phyloP scores from a whole-genome alignment of 2,888 invertebrate species.

The Augochlorella aurata region DNA sequence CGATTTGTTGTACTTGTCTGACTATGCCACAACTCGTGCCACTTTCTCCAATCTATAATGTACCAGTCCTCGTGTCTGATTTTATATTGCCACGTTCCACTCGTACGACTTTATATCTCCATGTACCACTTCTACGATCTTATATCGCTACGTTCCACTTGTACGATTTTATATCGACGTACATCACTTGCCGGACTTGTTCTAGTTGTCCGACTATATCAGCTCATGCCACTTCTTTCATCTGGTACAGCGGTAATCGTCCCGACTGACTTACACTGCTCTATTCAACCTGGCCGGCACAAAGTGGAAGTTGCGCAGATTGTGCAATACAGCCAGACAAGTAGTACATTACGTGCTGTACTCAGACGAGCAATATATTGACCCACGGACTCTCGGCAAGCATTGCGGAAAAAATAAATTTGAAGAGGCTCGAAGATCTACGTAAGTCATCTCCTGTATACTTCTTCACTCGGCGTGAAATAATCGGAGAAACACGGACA shows the following conservation, averaged over 20 bases:
- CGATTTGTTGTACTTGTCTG: background rate
- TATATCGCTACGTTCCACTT: background rate
- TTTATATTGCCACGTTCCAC: background rate
- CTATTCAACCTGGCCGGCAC: too few relatives aligned
- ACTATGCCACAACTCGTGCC: background rate
- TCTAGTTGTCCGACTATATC: background rate
- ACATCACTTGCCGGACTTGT: background rate
- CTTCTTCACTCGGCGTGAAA: too few relatives aligned
- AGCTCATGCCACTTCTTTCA: too few relatives aligned
- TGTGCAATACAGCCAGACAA: background rate
- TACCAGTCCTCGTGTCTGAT: background rate
- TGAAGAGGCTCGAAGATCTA: too few relatives aligned
- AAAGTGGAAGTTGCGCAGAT: background rate
- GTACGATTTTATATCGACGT: background rate
- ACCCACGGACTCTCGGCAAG: background rate
- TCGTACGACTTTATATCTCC: background rate
- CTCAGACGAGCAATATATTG: background rate
- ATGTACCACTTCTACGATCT: background rate
- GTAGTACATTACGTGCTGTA: background rate
- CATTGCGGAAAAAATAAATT: too few relatives aligned
- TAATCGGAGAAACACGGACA: background rate
- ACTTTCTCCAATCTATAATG: background rate
- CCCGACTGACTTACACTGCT: too few relatives aligned
- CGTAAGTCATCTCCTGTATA: too few relatives aligned
- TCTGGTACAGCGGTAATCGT: too few relatives aligned